Evolutionary conservation across 2,888 invertebrate species (phyloP).

Genomic region (Ochropleura plecta): DNA sequence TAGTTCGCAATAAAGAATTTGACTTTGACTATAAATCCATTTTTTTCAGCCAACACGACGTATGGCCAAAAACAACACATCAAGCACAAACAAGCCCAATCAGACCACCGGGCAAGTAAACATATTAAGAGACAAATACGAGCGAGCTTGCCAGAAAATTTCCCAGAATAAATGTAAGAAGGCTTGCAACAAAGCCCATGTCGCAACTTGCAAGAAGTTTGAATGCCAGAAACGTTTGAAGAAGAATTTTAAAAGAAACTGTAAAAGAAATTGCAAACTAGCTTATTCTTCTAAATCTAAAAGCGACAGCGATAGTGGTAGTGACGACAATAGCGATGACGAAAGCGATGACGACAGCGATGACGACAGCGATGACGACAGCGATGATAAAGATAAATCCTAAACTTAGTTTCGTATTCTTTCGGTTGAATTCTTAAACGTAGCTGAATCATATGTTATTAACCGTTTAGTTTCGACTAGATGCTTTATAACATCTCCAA

Average conservation of each 20-base stretch:
- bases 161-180: slow-evolving; percentile 69
- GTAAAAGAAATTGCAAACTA: slow-evolving; percentile 68
- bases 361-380: not conserved
- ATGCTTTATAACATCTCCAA: not conserved
- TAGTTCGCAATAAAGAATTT: no score
- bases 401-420: slow-evolving; percentile 7
- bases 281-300: slow-evolving; percentile 52
- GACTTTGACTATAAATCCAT: no score
- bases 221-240: slow-evolving; percentile 62
- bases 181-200: slow-evolving; percentile 68
- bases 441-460: not conserved
- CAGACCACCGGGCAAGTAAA: slow-evolving; percentile 41
- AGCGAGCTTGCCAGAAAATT: slow-evolving; percentile 70
- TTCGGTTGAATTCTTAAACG: not conserved
- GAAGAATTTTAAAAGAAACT: slow-evolving; percentile 65
- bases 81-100: not conserved
- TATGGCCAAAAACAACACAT: not conserved
- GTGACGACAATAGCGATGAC: not conserved
- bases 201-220: slow-evolving; percentile 61
- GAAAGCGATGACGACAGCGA: not conserved
- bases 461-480: not conserved
- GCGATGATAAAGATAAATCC: not conserved
- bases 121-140: slow-evolving; percentile 73
- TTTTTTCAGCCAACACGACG: slow-evolving; percentile 26
- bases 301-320: not conserved